Base-by-base conservation (phyloP, 2,113 vertebrate genomes). In the Dipodomys ordii region DNA sequence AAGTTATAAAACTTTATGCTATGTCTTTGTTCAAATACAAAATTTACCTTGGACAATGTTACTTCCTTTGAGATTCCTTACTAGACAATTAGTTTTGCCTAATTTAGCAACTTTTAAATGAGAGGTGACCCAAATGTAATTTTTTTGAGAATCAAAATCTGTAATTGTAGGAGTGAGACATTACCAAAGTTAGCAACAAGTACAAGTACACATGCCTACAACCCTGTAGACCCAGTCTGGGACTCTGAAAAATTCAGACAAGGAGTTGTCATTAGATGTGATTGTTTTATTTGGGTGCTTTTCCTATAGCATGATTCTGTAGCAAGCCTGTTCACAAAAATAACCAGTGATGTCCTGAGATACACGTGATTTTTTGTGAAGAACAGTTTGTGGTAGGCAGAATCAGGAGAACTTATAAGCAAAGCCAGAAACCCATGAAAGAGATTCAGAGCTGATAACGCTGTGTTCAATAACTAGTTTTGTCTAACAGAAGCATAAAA, bases 101-200 rank as follows among this genome's bases (percentile, higher is more conserved):
- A n/a, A 35, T 53, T 9, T 30, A 85, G 16, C 11, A 87, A 32
- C 28, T 65, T 93, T 83, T 87, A 74, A 87, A n/a, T 81, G 68
- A 74, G 9, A 53, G 30, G 57, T 68, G 10, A 73, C 64, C 87
- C 32, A 62, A 89, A 88, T 46, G 23, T 49, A 74, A 39, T 64
- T 94, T 25, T 46, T 77, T 84, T 91, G 60, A 90, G 53, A 76
- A 84, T 77, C 74, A 73, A 65, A 92, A 73, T 65, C 44, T 73
- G 23, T 86, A n/a, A 64, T 73, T 83, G 46, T n/a, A 46, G 23
- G 94, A 79, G 13, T 69, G 30, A 94, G 72, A 28, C 2, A 69
- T 71, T 64, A 22, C 32, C 27, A 62, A 30, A 39, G 22, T 82
- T 74, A 79, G 74, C 44, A 84, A 64, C n/a, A 68, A 53, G 22